phyloP scores from a whole-genome alignment of 1,140 invertebrate genomes.

The Orussus abietinus region DNA sequence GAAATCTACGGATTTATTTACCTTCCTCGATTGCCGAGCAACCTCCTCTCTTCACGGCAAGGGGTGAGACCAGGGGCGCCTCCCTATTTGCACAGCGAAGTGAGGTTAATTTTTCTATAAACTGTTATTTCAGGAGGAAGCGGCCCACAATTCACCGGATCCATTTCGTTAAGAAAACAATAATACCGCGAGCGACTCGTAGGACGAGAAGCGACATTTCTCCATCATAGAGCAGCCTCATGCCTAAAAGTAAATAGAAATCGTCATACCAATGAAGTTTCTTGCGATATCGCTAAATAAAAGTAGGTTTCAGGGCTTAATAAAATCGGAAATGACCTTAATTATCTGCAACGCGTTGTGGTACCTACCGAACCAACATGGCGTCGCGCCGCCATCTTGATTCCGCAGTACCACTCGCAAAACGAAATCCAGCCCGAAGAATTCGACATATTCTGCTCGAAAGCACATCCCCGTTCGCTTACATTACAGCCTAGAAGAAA shows the following conservation, averaged over 20 bases:
- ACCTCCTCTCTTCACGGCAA: too few species aligned
- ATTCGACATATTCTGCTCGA: too few species aligned
- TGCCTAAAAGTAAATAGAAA: not conserved
- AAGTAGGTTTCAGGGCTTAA: not conserved
- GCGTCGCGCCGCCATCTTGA: too few species aligned
- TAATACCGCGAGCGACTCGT: constrained; percentile 8
- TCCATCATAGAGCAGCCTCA: not conserved
- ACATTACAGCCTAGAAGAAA: too few species aligned
- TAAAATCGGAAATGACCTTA: not conserved
- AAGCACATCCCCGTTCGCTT: too few species aligned
- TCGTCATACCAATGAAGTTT: not conserved
- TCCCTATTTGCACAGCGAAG: constrained; percentile 14
- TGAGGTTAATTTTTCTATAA: constrained; percentile 15
- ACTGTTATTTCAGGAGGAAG: constrained; percentile 8
- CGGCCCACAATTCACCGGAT: not conserved
- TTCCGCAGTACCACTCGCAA: too few species aligned
- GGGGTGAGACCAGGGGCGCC: not conserved
- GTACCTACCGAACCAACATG: too few species aligned
- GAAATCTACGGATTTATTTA: too few species aligned
- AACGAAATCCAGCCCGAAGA: too few species aligned
- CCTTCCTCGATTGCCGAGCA: too few species aligned
- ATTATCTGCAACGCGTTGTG: not conserved
- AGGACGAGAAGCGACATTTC: not conserved
- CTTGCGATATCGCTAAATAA: not conserved
- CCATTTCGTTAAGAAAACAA: constrained; percentile 15